Percentiles rank a stretch among this genome's conserved stretches.
phyloP scores from a whole-genome alignment of 2,113 vertebrate species.

The Zootoca vivipara region DNA sequence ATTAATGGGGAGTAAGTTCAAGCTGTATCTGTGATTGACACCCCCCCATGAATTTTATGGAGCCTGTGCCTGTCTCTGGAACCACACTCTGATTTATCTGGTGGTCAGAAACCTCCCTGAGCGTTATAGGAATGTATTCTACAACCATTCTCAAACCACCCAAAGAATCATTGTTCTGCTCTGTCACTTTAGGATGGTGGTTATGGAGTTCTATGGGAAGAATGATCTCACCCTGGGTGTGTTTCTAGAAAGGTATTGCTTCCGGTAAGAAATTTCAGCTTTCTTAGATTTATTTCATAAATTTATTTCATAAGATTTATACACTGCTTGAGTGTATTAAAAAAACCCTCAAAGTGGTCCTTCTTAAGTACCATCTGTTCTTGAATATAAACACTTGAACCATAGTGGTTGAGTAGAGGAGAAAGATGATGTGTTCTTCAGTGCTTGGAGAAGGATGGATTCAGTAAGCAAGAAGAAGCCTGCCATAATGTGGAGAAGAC shows the following conservation, averaged over 20 bases:
- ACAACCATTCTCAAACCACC: neutral
- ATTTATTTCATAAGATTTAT: too few species aligned
- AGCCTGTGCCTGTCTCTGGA: neutral
- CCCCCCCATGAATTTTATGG: neutral
- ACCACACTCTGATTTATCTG: neutral
- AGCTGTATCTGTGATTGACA: neutral
- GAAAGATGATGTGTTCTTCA: neutral
- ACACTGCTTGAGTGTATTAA: too few species aligned
- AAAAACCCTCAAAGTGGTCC: too few species aligned
- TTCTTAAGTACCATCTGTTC: too few species aligned
- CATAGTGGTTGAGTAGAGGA: too few species aligned
- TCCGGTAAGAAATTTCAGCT: constrained; percentile 80
- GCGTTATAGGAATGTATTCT: neutral
- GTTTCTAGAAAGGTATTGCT: constrained; percentile 97
- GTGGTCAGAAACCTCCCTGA: neutral
- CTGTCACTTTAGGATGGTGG: constrained; percentile 89
- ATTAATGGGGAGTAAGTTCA: neutral
- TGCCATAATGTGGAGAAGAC: neutral
- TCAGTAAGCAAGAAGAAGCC: neutral
- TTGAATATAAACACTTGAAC: too few species aligned
- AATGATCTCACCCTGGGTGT: constrained; percentile 96
- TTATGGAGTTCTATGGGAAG: constrained; percentile 99
- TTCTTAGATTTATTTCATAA: neutral
- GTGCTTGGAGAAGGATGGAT: neutral
- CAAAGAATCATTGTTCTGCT: neutral